phyloP scores from a whole-genome alignment of 2,797 vertebrate species.

The Betta splendens region DNA sequence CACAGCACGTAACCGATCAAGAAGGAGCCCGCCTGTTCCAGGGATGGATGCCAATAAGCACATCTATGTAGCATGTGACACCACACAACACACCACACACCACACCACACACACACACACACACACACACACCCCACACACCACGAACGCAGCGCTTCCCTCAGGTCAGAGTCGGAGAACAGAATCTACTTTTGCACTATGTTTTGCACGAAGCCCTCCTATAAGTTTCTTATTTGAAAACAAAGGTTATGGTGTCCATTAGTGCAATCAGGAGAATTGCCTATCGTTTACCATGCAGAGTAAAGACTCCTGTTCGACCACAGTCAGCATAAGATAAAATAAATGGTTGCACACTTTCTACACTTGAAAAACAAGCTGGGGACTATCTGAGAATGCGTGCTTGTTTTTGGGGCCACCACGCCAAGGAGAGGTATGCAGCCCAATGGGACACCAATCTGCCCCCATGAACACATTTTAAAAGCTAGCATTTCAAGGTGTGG shows the following conservation, averaged over 20 bases:
- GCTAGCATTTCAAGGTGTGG: conserved; percentile 70
- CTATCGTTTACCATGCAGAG: conserved; percentile 56
- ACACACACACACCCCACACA: no score
- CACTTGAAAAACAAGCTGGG: conserved; percentile 77
- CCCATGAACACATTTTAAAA: conserved; percentile 75
- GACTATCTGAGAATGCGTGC: conserved; percentile 83
- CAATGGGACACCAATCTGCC: conserved; percentile 87
- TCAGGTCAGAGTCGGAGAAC: conserved; percentile 60
- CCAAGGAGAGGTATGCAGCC: conserved; percentile 83
- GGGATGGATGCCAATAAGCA: conserved; percentile 76
- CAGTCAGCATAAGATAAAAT: conserved; percentile 77
- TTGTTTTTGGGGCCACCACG: conserved; percentile 81
- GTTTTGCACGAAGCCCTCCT: conserved; percentile 25
- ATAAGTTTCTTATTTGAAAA: conserved; percentile 23
- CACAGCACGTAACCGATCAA: conserved; percentile 59
- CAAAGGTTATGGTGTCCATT: conserved; percentile 38
- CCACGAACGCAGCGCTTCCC: conserved; percentile 38
- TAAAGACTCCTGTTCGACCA: conserved; percentile 69
- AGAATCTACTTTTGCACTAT: conserved; percentile 32
- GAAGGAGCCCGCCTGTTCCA: conserved; percentile 66
- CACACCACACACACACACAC: no score
- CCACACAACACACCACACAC: conserved; percentile 23
- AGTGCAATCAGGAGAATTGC: conserved; percentile 67
- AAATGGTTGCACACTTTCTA: no score
- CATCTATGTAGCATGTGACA: conserved; percentile 40